These are phyloP conservation scores for Paracentrotus lividus DNA, from an alignment of 53 echinoderm and acorn worm species.

Conservation along the genomic window DNA sequence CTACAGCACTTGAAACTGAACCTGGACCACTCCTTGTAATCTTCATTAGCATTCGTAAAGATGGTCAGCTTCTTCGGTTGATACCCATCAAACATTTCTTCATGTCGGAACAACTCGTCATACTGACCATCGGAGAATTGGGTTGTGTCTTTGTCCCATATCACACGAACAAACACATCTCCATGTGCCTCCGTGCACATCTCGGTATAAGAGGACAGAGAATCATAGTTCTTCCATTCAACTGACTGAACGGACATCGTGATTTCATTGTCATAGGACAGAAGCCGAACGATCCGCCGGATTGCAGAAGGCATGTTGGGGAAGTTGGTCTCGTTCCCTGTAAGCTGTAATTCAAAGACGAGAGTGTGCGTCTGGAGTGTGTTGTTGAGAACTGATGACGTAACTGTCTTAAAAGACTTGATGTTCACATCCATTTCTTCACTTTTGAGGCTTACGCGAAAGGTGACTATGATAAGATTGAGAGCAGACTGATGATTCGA, in stretches of 20 bases:
- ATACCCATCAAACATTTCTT: not conserved
- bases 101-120: not conserved
- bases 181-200: not conserved
- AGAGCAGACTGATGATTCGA: not conserved
- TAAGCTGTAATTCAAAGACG: not conserved
- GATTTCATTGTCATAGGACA: not conserved
- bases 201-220: not conserved
- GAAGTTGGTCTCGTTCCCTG: not conserved
- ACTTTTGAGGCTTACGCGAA: not conserved
- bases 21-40: not conserved
- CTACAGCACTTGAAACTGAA: constrained; percentile 32
- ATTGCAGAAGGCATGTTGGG: not conserved
- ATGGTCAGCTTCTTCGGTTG: not conserved
- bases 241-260: constrained; percentile 10
- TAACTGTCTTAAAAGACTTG: not conserved
- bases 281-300: not conserved
- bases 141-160: not conserved
- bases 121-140: not conserved
- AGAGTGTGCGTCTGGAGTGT: not conserved
- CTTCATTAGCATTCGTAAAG: not conserved
- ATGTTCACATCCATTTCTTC: not conserved
- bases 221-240: constrained; percentile 47
- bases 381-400: not conserved
- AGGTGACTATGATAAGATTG: constrained; percentile 5
- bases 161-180: not conserved